phyloP scores from a whole-genome alignment of 2,797 vertebrate species.

The Lepilemur septentrionalis region DNA sequence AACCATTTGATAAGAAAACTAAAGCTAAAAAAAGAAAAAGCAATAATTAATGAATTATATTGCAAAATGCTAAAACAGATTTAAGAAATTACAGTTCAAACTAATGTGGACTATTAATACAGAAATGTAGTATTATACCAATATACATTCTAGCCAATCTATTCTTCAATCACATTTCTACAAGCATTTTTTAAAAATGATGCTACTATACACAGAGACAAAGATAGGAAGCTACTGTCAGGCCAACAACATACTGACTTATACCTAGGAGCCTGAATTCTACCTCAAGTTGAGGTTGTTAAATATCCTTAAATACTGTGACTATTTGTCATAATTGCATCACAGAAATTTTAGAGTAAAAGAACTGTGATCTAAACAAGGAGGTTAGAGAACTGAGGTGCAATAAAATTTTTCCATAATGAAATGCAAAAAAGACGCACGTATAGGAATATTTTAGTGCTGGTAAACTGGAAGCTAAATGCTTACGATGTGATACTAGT shows the following conservation, averaged over 20 bases:
- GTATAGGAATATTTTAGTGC: neutral
- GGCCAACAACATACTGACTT: neutral
- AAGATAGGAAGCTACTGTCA: neutral
- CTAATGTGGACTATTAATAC: neutral
- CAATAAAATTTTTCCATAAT: neutral
- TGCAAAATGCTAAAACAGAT: neutral
- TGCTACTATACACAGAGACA: neutral
- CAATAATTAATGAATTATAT: neutral
- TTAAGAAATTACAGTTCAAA: neutral
- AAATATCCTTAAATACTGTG: neutral
- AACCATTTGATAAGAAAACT: conserved; percentile 9
- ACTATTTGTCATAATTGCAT: neutral
- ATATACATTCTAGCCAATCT: neutral
- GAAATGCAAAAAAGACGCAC: neutral
- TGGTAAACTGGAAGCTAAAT: neutral
- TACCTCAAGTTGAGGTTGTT: neutral
- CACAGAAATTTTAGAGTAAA: conserved; percentile 17
- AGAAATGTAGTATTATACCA: neutral
- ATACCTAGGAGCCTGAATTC: neutral
- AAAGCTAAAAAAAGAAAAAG: neutral
- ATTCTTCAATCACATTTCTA: neutral
- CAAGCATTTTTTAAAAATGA: neutral
- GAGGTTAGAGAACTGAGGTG: neutral
- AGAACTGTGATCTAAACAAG: conserved; percentile 31
- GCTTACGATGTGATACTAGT: neutral